Evolutionary conservation across 2,888 invertebrate genomes (phyloP), one percentile per base, ranked within the genome.

Genomic region (Trachelus iudaicus): DNA sequence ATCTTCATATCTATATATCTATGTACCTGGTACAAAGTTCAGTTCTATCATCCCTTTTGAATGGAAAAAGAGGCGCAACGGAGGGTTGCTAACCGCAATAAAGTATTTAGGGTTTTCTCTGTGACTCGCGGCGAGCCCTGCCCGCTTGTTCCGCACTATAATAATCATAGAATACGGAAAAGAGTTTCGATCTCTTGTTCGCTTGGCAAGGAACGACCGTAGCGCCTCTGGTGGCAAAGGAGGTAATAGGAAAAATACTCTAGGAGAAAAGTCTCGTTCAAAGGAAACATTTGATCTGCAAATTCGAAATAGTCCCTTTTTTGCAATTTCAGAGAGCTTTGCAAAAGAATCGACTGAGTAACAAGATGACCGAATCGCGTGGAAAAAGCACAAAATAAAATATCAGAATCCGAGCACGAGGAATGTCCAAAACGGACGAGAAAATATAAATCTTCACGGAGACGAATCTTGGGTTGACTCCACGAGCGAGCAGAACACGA

Each of bases 131-230:
- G 71, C 71, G 15, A 31, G 0, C 31, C 3, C 31, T 34, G 33
- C 23, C 30, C 71, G 71, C 23, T 71, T 34, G 31, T 71, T 34
- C 40, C 40, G 40, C 77, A 75, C 77, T 77, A 77, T 77, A 77
- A 77, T 77, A 77, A 71, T 77, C 77, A 77, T 77, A 75, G 77
- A 77, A 77, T 77, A 75, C 75, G 34, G 56, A 56, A 77, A 35
- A 30, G 75, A 77, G 69, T 69, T 69, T 77, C 77, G 77, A 77
- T 77, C 69, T 69, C 71, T 37, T 77, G 71, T 33, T 34, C 71
- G 71, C 31, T 3, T 31, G 33, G 71, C 71, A 34, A 23, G 23
- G 56, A 23, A 23, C 56, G 56, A 56, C 56, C 6, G 56, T 56
- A 9, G 56, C 56, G 56, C 56, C 23, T 56, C 56, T 23, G 2